Percentiles rank a stretch among this genome's conserved stretches.
phyloP scores from a whole-genome alignment of 1,140 invertebrate species.

The Heliothis subflexa region DNA sequence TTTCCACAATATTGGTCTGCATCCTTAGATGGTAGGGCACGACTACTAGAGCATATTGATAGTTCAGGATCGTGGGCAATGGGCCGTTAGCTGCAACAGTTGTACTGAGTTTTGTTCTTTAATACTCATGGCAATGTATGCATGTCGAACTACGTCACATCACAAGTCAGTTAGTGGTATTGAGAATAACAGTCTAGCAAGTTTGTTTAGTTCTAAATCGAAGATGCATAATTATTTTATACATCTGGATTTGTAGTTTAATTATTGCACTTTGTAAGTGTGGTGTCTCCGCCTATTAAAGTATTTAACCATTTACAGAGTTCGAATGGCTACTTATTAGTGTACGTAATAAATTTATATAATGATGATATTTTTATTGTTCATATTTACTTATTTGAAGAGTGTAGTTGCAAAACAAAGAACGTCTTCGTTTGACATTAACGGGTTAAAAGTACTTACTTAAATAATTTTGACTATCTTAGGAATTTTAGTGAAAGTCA shows the following conservation, averaged over 20 bases:
- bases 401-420: conserved; percentile 48
- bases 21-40: conserved; percentile 36
- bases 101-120: conserved; percentile 53
- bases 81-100: conserved; percentile 41
- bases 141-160: conserved; percentile 68
- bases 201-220: conserved; percentile 73
- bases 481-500: background rate
- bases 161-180: conserved; percentile 69
- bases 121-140: conserved; percentile 63
- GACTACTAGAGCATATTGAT: conserved; percentile 38
- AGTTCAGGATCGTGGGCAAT: conserved; percentile 48
- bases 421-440: conserved; percentile 6
- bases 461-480: conserved; percentile 11
- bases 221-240: conserved; percentile 82
- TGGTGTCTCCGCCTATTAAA: conserved; percentile 85
- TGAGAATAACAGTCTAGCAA: conserved; percentile 64
- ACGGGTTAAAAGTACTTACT: conserved; percentile 31
- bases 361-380: conserved; percentile 74
- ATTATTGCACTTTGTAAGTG: conserved; percentile 85
- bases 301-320: conserved; percentile 80
- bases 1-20: conserved; percentile 49
- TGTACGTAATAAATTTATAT: conserved; percentile 81
- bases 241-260: conserved; percentile 84
- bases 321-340: conserved; percentile 83
- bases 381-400: conserved; percentile 66